phyloP scores from a whole-genome alignment of 2,113 vertebrate species.

The Taurulus bubalis region DNA sequence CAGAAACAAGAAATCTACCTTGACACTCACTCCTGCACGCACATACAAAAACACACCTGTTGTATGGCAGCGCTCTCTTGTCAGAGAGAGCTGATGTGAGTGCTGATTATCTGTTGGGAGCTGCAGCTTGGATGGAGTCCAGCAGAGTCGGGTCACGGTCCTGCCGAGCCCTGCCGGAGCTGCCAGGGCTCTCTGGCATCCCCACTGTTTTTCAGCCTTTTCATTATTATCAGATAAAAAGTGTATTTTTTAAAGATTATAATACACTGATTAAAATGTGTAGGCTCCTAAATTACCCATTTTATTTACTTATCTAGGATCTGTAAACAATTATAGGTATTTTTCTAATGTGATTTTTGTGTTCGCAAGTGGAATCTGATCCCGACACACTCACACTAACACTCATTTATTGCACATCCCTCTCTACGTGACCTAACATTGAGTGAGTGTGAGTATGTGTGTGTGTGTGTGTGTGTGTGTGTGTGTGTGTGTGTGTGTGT shows the following conservation, averaged over 20 bases:
- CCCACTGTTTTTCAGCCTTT: background rate
- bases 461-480: background rate
- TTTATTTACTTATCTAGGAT: slow-evolving; percentile 3
- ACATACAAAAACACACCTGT: slow-evolving; percentile 15
- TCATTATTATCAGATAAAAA: slow-evolving; percentile 7
- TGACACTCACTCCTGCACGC: slow-evolving; percentile 15
- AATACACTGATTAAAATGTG: slow-evolving; percentile 1
- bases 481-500: background rate
- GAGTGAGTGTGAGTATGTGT: too few species aligned
- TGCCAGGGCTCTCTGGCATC: slow-evolving; percentile 7
- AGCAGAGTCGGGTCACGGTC: background rate
- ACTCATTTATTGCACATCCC: background rate
- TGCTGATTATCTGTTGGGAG: slow-evolving; percentile 5
- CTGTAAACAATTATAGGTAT: background rate
- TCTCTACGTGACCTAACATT: background rate
- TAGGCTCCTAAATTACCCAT: background rate
- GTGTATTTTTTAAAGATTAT: background rate
- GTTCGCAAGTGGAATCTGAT: slow-evolving; percentile 7
- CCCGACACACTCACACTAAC: background rate
- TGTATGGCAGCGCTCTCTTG: background rate
- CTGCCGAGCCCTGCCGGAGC: slow-evolving; percentile 5
- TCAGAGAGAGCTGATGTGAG: slow-evolving; percentile 17
- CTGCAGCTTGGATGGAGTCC: slow-evolving; percentile 27
- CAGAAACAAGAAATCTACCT: slow-evolving; percentile 1
- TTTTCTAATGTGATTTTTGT: background rate